Conservation (phyloP, 2,797 vertebrate genomes). For the Valencia hispanica region DNA sequence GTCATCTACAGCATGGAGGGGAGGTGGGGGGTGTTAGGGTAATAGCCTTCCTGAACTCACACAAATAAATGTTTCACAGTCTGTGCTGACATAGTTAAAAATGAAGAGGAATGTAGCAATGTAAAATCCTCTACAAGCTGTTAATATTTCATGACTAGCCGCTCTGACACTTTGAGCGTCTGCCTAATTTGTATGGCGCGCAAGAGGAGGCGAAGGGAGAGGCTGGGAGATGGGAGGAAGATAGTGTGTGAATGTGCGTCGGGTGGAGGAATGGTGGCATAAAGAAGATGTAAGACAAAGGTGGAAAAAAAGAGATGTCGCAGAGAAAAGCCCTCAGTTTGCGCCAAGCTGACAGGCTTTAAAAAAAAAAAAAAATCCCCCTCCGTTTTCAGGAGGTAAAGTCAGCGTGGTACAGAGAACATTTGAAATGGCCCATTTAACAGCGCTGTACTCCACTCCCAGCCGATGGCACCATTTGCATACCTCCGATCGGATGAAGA, state of each 20-base stretch:
- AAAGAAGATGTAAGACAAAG: constrained; percentile 43
- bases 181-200: constrained; percentile 74
- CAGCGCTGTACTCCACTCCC: constrained; percentile 80
- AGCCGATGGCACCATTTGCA: constrained; percentile 86
- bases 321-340: constrained; percentile 49
- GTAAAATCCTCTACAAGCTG: constrained; percentile 79
- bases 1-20: constrained; percentile 35
- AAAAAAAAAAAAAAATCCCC: no score
- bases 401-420: constrained; percentile 82
- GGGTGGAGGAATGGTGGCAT: no score
- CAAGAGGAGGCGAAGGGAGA: constrained; percentile 30
- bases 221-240: no score
- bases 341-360: constrained; percentile 47
- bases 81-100: constrained; percentile 78
- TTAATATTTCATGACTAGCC: constrained; percentile 83
- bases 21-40: constrained; percentile 39
- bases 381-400: constrained; percentile 21
- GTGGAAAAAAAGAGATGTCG: constrained; percentile 38
- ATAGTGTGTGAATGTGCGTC: no score
- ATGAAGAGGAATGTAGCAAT: constrained; percentile 76
- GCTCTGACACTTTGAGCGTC: constrained; percentile 71
- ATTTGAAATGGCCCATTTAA: constrained; percentile 90
- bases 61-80: constrained; percentile 70
- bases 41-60: constrained; percentile 70
- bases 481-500: constrained; percentile 92